Evolutionary conservation across 2,113 vertebrate genomes (phyloP).

Genomic region (Microcebus jonahi): DNA sequence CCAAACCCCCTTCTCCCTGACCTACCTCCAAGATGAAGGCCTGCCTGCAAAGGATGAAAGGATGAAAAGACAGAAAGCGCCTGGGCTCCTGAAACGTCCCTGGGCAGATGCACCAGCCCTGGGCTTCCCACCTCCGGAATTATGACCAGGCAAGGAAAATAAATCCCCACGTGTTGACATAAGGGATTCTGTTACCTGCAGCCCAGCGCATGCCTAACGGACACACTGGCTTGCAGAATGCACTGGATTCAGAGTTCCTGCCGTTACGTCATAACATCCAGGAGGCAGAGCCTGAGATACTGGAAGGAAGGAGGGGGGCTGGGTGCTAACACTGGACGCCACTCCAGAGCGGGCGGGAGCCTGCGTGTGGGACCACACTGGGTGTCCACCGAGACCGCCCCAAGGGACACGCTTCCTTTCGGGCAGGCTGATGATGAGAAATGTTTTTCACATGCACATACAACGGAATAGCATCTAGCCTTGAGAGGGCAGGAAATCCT

Average conservation of each 20-base stretch:
- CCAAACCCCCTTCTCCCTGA: neutral
- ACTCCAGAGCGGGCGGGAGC: too few species aligned
- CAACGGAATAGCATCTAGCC: too few species aligned
- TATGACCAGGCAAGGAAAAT: neutral
- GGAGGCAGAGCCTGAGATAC: too few species aligned
- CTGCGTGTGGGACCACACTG: too few species aligned
- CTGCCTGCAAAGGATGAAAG: neutral
- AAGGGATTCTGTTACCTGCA: neutral
- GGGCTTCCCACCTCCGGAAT: neutral
- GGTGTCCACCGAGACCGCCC: too few species aligned
- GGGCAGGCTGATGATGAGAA: too few species aligned
- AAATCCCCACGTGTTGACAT: neutral
- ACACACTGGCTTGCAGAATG: neutral
- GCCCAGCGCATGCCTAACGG: neutral
- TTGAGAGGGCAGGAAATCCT: too few species aligned
- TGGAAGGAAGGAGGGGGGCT: too few species aligned
- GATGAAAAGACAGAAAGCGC: neutral
- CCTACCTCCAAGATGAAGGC: neutral
- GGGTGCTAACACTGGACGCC: too few species aligned
- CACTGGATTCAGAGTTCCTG: neutral
- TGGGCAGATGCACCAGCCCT: neutral
- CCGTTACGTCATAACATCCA: too few species aligned
- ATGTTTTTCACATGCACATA: too few species aligned
- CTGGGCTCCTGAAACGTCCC: neutral
- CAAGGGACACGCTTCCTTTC: too few species aligned